Conservation (phyloP, 2,888 invertebrate genomes). For the Melanotus villosus region DNA sequence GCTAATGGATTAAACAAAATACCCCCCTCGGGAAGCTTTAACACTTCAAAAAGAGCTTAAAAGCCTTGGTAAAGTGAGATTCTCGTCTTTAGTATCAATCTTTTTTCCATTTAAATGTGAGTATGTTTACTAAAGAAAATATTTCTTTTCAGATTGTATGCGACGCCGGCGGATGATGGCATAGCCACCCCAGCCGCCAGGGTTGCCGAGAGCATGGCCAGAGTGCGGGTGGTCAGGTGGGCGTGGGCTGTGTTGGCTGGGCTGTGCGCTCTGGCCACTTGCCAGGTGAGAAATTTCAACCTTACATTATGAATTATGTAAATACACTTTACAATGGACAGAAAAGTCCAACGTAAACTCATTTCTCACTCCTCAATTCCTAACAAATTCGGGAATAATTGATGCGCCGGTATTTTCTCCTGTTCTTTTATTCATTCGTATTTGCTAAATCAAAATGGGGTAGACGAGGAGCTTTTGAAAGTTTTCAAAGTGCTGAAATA, state of each 20-base stretch:
- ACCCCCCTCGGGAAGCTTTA: too few species aligned
- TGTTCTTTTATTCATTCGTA: too few species aligned
- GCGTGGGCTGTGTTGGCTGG: constrained; percentile 67
- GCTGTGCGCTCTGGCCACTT: constrained; percentile 68
- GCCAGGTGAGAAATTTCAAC: constrained; percentile 62
- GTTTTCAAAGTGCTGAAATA: too few species aligned
- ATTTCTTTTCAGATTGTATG: constrained; percentile 68
- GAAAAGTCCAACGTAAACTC: background rate
- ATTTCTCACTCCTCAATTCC: background rate
- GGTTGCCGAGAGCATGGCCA: constrained; percentile 69
- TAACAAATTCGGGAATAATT: background rate
- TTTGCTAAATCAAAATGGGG: too few species aligned
- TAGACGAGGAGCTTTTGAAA: too few species aligned
- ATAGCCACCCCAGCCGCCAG: constrained; percentile 70
- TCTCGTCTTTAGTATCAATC: too few species aligned
- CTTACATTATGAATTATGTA: constrained; percentile 14
- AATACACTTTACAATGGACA: background rate
- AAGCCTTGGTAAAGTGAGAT: too few species aligned
- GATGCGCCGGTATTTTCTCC: too few species aligned
- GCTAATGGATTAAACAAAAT: too few species aligned
- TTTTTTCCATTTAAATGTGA: too few species aligned
- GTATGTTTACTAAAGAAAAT: background rate
- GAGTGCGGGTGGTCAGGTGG: constrained; percentile 68
- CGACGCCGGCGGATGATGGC: constrained; percentile 69
- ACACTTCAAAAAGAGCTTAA: too few species aligned